Evolutionary conservation across 2,113 vertebrate genomes (phyloP), one percentile per base, ranked within the genome.

Genomic region (Athene noctua): DNA sequence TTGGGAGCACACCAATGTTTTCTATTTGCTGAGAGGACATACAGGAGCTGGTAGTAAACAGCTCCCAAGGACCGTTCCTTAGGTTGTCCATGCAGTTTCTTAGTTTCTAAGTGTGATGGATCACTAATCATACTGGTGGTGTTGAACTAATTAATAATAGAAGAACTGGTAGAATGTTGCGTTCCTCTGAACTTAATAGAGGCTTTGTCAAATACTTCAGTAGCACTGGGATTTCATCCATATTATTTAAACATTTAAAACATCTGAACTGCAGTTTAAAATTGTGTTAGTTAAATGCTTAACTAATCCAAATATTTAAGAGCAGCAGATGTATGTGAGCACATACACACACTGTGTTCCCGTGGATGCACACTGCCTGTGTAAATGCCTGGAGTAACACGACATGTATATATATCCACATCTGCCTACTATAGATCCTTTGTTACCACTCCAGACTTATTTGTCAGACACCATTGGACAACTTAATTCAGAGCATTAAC

Each of bases 401-500:
- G 3, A 19, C 10, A 1, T 23, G 38, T 10, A 9, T 30, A 19
- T 51, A 19, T 59, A 44, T 40, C 46, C 51, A 55, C 40, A 25
- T 30, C 67, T 91, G 83, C 68, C 49, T 57, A 7, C 0, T 3
- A 29, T 19, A 47, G 52, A 29, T 71, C 57, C 52, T 96, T 95
- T 95, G 77, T 95, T 94, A 91, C 92, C 11, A n/a, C 83, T 86
- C 32, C 96, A 87, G 86, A 86, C 83, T 77, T 90, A 78, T 94
- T 96, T 88, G 92, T 97, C 96, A 95, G 89, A 97, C 90, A 87
- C 46, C 67, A 58, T 63, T 95, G 89, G 90, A 80, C 79, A 88
- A 30, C 86, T 95, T 90, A 88, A 93, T 92, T 92, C 86, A 86
- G 92, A 97, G 58, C 83, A 49, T 94, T 93, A 90, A 88, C 77